Evolutionary conservation across 2,113 vertebrate genomes (phyloP), one percentile per base, ranked within the genome.

Genomic region (Cyphomyrus discorhynchus): DNA sequence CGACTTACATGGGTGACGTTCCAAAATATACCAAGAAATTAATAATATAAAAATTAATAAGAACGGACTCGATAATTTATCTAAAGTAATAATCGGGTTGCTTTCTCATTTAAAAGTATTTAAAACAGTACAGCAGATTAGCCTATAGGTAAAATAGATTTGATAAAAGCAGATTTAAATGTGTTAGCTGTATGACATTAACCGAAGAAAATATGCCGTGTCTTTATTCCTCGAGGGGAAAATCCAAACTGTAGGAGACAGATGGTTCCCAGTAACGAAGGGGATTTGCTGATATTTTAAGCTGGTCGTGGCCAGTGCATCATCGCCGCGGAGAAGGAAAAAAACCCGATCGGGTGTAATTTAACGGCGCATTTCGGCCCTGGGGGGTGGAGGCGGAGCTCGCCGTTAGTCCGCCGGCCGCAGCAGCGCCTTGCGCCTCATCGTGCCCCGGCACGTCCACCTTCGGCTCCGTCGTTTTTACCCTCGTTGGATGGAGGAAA

Each of bases 401-500:
- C 85, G 31, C 50, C 1, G n/a, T 24, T 13, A 50, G 45, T 45
- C 27, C 11, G 15, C 5, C 50, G 49, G 15, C 49, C 49, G 17
- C 24, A 17, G 39, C 21, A 87, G 85, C 1, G 24, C 84, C 13
- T n/a, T 24, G 21, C 46, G 46, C 15, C 31, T 31, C 47, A 50
- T 8, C 52, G 17, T 88, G 85, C 50, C 35, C 15, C 24, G 89
- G 90, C 87, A 45, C 35, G 53, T 66, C 86, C 70, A 92, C 91
- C 90, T 88, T 92, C 66, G 89, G 35, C 53, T 56, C 87, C 42
- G 62, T 84, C 24, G 45, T 47, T 46, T n/a, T 11, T 50, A 47
- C n/a, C 42, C 39, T 47, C 42, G 62, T 88, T 58, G 90, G 93
- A 90, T 88, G 90, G 88, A 93, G 92, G 92, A 92, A 92, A 94